Evolutionary conservation across 2,113 vertebrate species (phyloP).

Genomic region (Silurus glanis): DNA sequence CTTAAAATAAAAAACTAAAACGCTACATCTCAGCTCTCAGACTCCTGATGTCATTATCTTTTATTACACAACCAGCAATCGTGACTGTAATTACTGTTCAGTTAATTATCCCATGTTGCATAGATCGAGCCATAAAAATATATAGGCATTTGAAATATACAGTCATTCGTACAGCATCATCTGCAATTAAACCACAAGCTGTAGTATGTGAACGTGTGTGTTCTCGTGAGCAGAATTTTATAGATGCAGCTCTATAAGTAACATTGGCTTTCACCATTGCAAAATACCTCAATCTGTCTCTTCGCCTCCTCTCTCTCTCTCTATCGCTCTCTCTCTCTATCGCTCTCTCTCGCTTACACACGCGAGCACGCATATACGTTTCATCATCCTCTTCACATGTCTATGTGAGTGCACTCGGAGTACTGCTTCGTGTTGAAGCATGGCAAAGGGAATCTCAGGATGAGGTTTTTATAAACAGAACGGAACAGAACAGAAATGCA

Average conservation of each 20-base stretch:
- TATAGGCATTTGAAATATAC: neutral
- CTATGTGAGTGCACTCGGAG: constrained; percentile 56
- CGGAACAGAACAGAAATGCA: constrained; percentile 64
- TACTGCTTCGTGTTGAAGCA: constrained; percentile 53
- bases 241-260: constrained; percentile 53
- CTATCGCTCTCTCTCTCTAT: constrained; percentile 23
- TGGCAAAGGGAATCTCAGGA: constrained; percentile 60
- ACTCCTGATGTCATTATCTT: constrained; percentile 68
- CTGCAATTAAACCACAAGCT: constrained; percentile 43
- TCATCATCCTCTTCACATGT: constrained; percentile 66
- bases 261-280: constrained; percentile 45
- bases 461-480: constrained; percentile 68
- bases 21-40: constrained; percentile 61
- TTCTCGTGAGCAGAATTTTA: constrained; percentile 43
- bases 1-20: constrained; percentile 41
- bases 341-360: constrained; percentile 59
- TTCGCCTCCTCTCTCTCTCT: neutral
- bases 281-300: constrained; percentile 45
- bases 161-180: constrained; percentile 35
- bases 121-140: constrained; percentile 30
- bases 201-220: neutral
- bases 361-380: constrained; percentile 48
- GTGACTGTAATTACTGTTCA: constrained; percentile 65
- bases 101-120: constrained; percentile 66
- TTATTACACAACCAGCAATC: constrained; percentile 62